A percentile compares a stretch with the other conserved stretches of the same genome.
Evolutionary conservation across 2,797 vertebrate species (phyloP).

Genomic region (Lycodopsis pacificus): DNA sequence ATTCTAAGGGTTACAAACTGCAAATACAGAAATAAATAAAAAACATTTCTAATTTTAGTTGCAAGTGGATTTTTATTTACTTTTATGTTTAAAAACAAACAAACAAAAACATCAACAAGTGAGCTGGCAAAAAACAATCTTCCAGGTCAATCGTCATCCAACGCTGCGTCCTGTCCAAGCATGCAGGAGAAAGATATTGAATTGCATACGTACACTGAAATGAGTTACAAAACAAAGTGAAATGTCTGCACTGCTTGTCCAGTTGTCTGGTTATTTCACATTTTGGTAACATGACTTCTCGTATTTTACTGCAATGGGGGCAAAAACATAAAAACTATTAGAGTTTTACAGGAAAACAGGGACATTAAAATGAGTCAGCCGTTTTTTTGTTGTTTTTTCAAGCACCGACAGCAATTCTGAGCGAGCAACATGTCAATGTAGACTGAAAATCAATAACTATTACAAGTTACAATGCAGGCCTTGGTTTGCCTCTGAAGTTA

Average conservation of each 20-base stretch:
- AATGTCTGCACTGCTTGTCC: slow-evolving; percentile 52
- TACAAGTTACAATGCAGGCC: slow-evolving; percentile 29
- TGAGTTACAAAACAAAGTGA: slow-evolving; percentile 35
- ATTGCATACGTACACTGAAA: slow-evolving; percentile 55
- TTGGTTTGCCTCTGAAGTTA: slow-evolving; percentile 36
- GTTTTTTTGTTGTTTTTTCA: background rate
- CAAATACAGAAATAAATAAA: background rate
- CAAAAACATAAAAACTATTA: slow-evolving; percentile 50
- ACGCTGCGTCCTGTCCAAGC: slow-evolving; percentile 32
- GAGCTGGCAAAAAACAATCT: slow-evolving; percentile 31
- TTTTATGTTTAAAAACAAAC: slow-evolving; percentile 62
- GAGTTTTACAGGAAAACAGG: slow-evolving; percentile 48
- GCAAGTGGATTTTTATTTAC: slow-evolving; percentile 72
- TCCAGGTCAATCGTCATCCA: slow-evolving; percentile 40
- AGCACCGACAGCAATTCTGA: slow-evolving; percentile 22
- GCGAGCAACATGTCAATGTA: slow-evolving; percentile 21
- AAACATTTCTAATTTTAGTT: slow-evolving; percentile 18
- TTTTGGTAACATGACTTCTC: slow-evolving; percentile 58
- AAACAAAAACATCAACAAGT: slow-evolving; percentile 47
- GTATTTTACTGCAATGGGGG: slow-evolving; percentile 27
- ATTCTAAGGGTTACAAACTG: background rate
- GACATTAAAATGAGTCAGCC: slow-evolving; percentile 34
- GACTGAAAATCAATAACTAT: slow-evolving; percentile 46
- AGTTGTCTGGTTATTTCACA: slow-evolving; percentile 58
- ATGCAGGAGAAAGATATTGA: slow-evolving; percentile 31